phyloP scores from a whole-genome alignment of 92 coral and sea anemone genomes.

The Montipora capitata region DNA sequence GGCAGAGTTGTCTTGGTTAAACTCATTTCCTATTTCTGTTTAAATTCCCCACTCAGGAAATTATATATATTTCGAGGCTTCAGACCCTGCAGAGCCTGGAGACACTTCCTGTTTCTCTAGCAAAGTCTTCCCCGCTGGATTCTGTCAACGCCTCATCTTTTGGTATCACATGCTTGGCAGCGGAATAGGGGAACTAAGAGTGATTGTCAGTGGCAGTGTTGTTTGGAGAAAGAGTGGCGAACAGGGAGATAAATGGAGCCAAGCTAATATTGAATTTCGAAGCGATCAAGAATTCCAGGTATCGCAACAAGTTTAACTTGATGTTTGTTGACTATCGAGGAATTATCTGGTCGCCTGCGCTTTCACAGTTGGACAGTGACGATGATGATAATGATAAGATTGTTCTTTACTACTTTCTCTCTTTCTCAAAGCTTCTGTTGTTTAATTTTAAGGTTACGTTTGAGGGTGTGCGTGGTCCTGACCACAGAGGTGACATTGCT shows the following conservation, averaged over 20 bases:
- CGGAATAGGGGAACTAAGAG: slow-evolving; percentile 73
- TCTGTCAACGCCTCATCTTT: slow-evolving; percentile 79
- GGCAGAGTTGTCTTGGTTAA: neutral
- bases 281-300: slow-evolving; percentile 71
- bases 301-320: neutral
- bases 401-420: too few species aligned
- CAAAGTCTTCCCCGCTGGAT: slow-evolving; percentile 66
- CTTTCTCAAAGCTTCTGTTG: too few species aligned
- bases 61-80: slow-evolving; percentile 85
- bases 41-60: slow-evolving; percentile 38
- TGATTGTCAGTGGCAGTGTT: slow-evolving; percentile 32
- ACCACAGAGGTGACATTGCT: too few species aligned
- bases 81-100: slow-evolving; percentile 84
- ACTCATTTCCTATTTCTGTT: neutral
- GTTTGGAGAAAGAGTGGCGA: slow-evolving; percentile 79
- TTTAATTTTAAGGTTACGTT: too few species aligned
- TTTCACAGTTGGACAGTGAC: too few species aligned
- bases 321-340: neutral
- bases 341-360: too few species aligned
- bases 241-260: slow-evolving; percentile 80
- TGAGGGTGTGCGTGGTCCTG: too few species aligned
- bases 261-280: slow-evolving; percentile 60
- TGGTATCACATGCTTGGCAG: slow-evolving; percentile 93
- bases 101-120: slow-evolving; percentile 79
- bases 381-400: too few species aligned